Conservation (phyloP, 2,888 invertebrate genomes). For the Resseliella maxima region DNA sequence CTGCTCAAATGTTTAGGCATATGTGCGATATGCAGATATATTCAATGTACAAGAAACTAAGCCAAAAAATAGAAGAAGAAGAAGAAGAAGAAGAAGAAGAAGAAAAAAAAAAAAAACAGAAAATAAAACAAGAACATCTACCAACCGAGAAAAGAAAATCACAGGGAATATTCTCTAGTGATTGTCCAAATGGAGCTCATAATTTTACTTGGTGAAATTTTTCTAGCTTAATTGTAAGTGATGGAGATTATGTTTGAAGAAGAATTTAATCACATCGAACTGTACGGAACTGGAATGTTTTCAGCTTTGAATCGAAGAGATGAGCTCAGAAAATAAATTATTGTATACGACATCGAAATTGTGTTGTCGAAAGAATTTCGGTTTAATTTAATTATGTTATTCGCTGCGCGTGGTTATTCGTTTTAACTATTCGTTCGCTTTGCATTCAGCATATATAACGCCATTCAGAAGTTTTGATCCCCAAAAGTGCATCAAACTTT, state of each 20-base stretch:
- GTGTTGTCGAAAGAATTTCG: constrained; percentile 51
- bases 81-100: not conserved
- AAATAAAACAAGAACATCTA: not conserved
- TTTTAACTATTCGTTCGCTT: not conserved
- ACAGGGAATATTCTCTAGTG: not conserved
- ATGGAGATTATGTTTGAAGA: not conserved
- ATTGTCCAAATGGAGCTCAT: constrained; percentile 7
- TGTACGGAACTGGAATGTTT: not conserved
- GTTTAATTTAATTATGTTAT: constrained; percentile 47
- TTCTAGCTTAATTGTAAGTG: not conserved
- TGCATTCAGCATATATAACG: constrained; percentile 1
- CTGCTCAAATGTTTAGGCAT: constrained; percentile 27
- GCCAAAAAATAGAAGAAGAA: not conserved
- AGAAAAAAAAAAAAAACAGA: not conserved
- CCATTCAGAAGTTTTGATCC: not conserved
- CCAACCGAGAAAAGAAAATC: not conserved
- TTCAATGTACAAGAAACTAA: not conserved
- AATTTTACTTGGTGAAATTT: not conserved
- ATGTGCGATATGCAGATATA: not conserved
- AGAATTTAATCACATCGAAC: not conserved
- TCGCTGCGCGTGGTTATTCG: not conserved
- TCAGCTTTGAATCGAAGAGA: not conserved
- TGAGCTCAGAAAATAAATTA: constrained; percentile 23
- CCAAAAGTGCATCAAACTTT: constrained; percentile 47
- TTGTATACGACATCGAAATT: not conserved